These are phyloP conservation scores for Agonopterix arenella DNA, from an alignment of 2,888 invertebrate genomes.

Conservation along the genomic window DNA sequence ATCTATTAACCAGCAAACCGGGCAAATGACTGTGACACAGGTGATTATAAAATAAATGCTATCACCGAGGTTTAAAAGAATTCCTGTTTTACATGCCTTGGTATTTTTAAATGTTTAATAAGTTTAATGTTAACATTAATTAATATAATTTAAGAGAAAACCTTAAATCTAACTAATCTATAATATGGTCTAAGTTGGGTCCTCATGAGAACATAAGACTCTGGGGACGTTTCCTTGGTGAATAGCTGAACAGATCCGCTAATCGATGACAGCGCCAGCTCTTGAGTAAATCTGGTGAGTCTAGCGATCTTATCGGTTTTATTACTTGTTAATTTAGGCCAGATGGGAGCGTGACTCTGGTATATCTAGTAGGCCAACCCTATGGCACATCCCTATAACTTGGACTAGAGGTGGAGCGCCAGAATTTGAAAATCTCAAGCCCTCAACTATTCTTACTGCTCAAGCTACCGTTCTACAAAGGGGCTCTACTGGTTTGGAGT, in stretches of 20 bases:
- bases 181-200: too few species aligned
- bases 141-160: too few species aligned
- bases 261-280: neutral
- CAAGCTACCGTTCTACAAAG: constrained; percentile 31
- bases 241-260: too few species aligned
- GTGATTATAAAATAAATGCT: constrained; percentile 22
- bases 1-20: constrained; percentile 47
- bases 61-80: neutral
- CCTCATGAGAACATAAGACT: too few species aligned
- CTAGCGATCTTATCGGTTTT: neutral
- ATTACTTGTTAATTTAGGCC: constrained; percentile 24
- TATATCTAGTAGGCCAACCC: constrained; percentile 22
- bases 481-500: constrained; percentile 53
- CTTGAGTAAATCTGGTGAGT: neutral
- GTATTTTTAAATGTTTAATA: neutral
- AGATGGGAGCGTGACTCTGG: constrained; percentile 52
- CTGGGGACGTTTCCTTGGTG: too few species aligned
- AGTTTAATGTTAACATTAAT: too few species aligned
- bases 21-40: constrained; percentile 54
- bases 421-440: constrained; percentile 56
- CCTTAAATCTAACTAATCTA: too few species aligned
- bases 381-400: constrained; percentile 63
- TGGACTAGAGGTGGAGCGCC: constrained; percentile 55
- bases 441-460: constrained; percentile 40
- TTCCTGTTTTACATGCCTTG: neutral